Percentiles rank a stretch among this genome's conserved stretches.
Evolutionary conservation across 2,797 vertebrate genomes (phyloP).

Genomic region (Helicolenus hilgendorfi): DNA sequence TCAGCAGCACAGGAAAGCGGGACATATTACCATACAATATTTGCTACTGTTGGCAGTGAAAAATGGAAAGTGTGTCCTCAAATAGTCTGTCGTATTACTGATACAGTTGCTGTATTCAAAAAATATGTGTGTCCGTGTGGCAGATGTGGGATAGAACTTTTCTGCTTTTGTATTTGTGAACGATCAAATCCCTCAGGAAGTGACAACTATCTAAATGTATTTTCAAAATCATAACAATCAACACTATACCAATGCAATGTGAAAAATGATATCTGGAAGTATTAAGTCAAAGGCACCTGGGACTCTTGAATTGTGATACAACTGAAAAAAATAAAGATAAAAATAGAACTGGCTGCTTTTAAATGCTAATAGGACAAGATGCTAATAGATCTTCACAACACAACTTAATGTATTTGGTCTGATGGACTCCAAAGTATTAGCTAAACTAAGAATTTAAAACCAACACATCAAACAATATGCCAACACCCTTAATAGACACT

Average conservation of each 20-base stretch:
- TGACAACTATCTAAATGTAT: neutral
- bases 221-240: neutral
- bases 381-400: conserved; percentile 14
- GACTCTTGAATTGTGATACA: neutral
- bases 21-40: neutral
- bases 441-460: conserved; percentile 18
- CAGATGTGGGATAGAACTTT: too few relatives aligned
- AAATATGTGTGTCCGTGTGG: neutral
- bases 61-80: neutral
- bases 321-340: neutral
- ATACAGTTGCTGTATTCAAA: neutral
- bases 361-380: conserved; percentile 4
- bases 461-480: conserved; percentile 31
- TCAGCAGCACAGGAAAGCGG: neutral
- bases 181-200: conserved; percentile 3
- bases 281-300: neutral
- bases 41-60: neutral
- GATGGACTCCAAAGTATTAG: neutral
- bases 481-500: conserved; percentile 11
- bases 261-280: neutral
- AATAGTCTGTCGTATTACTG: neutral
- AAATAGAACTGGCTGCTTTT: neutral
- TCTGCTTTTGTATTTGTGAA: neutral
- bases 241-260: neutral
- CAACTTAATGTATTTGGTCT: conserved; percentile 6